Base-by-base conservation (phyloP, 2,113 vertebrate genomes). In the Pedetes capensis region DNA sequence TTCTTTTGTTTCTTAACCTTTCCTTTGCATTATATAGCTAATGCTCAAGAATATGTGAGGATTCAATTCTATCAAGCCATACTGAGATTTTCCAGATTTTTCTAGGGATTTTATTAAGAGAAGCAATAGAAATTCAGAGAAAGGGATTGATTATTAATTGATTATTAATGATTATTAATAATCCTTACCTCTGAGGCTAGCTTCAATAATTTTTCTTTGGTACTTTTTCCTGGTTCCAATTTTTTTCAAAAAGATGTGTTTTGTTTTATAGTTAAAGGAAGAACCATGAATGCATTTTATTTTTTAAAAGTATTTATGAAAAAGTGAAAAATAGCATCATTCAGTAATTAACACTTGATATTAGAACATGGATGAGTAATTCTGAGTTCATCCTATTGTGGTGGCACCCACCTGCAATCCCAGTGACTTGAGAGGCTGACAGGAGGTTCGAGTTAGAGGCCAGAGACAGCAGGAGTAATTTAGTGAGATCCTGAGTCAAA, bases 191-290 rank as follows among this genome's bases (percentile, higher is more conserved):
- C 49, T 85, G 18, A 85, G 2, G n/a, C 11, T 89, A 79, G 47
- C 85, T 95, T 66, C 42, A 53, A 63, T 74, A 34, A 59, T 95
- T 95, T n/a, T 88, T 74, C 61, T 89, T 47, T 32, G 42, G 11
- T 64, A 8, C 27, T 22, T 93, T 83, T 96, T n/a, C 61, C 74
- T 57, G 42, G 59, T 69, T 95, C 42, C 9, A 69, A 0, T 34
- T 6, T 87, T 72, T 89, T 72, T 42, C 9, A 3, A 47, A 87
- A 72, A n/a, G 47, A 37, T 37, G 2, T 14, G 10, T 72, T 82
- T 88, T 88, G 44, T 89, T 91, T 34, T 37, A 5, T 59, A 57
- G 47, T 75, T 81, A 85, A 75, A 63, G 64, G 14, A 85, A 94
- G 80, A 79, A 69, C 42, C 32, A 79, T 20, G 23, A 86, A 29